Evolutionary conservation across 2,113 vertebrate genomes (phyloP).

Genomic region (Buteo buteo): DNA sequence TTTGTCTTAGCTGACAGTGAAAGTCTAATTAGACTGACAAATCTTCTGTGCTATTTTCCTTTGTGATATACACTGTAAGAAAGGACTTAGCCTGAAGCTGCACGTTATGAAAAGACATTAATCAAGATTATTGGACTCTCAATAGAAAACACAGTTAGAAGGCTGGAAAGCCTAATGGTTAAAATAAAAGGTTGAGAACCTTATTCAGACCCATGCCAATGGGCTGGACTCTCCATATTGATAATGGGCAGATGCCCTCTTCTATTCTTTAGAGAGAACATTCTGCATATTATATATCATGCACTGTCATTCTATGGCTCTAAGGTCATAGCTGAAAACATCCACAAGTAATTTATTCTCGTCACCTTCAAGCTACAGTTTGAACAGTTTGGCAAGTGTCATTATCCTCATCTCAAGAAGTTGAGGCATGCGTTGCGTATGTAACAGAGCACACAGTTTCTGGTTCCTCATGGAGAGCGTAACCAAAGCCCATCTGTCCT

Average conservation of each 20-base stretch:
- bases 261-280: neutral
- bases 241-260: neutral
- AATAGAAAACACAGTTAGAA: slow-evolving; percentile 54
- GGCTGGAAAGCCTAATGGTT: slow-evolving; percentile 22
- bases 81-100: slow-evolving; percentile 54
- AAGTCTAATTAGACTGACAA: slow-evolving; percentile 78
- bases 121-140: slow-evolving; percentile 71
- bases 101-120: slow-evolving; percentile 64
- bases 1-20: slow-evolving; percentile 64
- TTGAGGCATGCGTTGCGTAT: neutral
- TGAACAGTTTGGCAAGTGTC: neutral
- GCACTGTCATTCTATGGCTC: neutral
- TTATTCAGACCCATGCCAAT: neutral
- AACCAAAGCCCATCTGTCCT: neutral
- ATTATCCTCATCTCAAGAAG: neutral
- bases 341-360: neutral
- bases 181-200: slow-evolving; percentile 15
- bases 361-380: neutral
- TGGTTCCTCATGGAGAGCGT: neutral
- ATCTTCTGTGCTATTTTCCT: slow-evolving; percentile 62
- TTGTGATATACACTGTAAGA: slow-evolving; percentile 58
- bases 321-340: neutral
- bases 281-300: neutral
- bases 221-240: neutral
- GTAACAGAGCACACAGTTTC: neutral